A percentile compares a stretch with the other conserved stretches of the same genome.
phyloP scores from a whole-genome alignment of 2,113 vertebrate genomes.

The Butorides virescens region DNA sequence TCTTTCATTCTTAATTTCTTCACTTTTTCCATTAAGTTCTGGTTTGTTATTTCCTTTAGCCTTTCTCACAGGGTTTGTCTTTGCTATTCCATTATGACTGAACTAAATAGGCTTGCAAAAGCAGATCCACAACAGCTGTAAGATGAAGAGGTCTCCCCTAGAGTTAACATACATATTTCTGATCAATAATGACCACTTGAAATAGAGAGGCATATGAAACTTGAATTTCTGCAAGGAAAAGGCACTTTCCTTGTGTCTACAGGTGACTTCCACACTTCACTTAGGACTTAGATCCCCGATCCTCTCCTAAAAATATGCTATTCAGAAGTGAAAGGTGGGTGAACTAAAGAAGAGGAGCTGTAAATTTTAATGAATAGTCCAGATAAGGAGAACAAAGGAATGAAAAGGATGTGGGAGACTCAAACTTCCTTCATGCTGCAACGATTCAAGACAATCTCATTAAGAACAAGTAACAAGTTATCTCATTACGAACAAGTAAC shows the following conservation, averaged over 20 bases:
- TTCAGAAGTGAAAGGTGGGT: neutral
- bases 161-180: neutral
- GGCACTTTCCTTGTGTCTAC: neutral
- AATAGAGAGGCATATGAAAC: neutral
- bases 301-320: neutral
- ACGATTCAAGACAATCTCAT: neutral
- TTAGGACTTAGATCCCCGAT: neutral
- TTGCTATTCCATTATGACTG: neutral
- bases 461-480: neutral
- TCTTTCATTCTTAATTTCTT: neutral
- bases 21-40: neutral
- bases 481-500: neutral
- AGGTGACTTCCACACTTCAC: neutral
- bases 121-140: neutral
- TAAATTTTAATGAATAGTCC: neutral
- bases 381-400: neutral
- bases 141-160: neutral
- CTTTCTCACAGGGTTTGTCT: neutral
- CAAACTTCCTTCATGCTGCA: neutral
- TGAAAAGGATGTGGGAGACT: rapidly evolving
- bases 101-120: neutral
- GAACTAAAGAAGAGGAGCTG: neutral
- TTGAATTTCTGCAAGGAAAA: neutral
- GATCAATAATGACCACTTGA: neutral
- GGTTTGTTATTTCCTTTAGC: neutral